phyloP scores from a whole-genome alignment of 2,888 invertebrate species.

The Nematopogon swammerdamellus region DNA sequence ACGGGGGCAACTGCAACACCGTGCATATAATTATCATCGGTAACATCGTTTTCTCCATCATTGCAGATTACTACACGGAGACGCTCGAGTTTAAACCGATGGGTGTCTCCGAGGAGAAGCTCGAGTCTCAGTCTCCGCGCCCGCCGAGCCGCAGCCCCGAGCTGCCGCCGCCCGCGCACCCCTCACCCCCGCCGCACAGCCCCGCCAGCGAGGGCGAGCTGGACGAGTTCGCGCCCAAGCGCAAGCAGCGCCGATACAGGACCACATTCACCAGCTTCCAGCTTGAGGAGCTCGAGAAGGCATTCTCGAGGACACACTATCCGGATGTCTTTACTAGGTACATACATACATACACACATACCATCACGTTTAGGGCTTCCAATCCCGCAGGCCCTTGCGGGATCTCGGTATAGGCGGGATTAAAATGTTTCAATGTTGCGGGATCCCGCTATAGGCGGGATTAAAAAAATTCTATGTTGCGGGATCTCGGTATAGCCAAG shows the following conservation, averaged over 20 bases:
- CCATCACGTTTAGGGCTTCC: no score
- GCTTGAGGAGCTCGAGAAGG: slow-evolving; percentile 93
- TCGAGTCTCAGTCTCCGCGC: slow-evolving; percentile 23
- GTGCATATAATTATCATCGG: no score
- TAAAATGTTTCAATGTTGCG: no score
- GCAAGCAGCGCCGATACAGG: slow-evolving; percentile 86
- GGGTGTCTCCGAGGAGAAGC: slow-evolving; percentile 46
- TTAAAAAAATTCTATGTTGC: no score
- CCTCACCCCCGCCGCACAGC: slow-evolving; percentile 47
- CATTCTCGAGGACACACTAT: slow-evolving; percentile 95
- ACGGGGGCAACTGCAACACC: no score
- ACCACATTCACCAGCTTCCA: slow-evolving; percentile 96
- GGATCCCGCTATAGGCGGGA: no score
- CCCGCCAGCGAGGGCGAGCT: slow-evolving; percentile 62
- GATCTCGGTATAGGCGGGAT: no score
- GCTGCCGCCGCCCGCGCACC: slow-evolving; percentile 28
- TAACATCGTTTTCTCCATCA: no score
- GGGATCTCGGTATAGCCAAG: no score
- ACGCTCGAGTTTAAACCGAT: slow-evolving; percentile 16
- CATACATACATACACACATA: no score
- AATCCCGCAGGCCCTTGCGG: no score
- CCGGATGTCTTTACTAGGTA: slow-evolving; percentile 97
- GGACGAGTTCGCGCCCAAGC: slow-evolving; percentile 80
- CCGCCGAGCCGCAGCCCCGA: slow-evolving; percentile 42
- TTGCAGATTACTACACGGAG: slow-evolving; percentile 41